These are phyloP conservation scores for Iguana delicatissima DNA, from an alignment of 2,797 vertebrate species.

Conservation along the genomic window DNA sequence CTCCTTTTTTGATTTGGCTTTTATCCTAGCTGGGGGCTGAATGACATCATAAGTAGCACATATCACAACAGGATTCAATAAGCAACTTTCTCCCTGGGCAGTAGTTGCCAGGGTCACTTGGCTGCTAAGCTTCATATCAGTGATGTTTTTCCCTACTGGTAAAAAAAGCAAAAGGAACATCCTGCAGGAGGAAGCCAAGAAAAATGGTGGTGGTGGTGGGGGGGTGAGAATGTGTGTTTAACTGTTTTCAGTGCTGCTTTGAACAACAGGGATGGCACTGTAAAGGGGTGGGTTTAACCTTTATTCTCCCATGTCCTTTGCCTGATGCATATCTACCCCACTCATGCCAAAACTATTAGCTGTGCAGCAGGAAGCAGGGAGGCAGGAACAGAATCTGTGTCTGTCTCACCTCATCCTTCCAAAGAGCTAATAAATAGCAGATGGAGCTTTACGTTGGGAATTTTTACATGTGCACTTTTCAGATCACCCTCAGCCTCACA, in stretches of 20 bases:
- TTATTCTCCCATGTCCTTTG: constrained; percentile 2
- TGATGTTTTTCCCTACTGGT: constrained; percentile 56
- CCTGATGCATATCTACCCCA: background rate
- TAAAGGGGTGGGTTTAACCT: background rate
- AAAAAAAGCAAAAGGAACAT: constrained; percentile 61
- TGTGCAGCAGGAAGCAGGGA: background rate
- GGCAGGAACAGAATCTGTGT: background rate
- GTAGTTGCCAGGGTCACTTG: constrained; percentile 65
- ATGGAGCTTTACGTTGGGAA: background rate
- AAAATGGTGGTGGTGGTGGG: background rate
- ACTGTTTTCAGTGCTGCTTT: background rate
- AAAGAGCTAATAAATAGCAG: background rate
- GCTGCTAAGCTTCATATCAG: constrained; percentile 58
- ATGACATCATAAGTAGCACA: constrained; percentile 41
- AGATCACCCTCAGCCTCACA: background rate
- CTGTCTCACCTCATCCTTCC: too few relatives aligned
- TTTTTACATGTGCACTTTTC: background rate
- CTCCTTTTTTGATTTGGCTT: background rate
- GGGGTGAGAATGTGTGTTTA: background rate
- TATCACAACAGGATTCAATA: background rate
- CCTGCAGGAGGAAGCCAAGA: background rate
- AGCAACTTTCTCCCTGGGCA: constrained; percentile 56
- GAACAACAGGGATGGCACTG: background rate
- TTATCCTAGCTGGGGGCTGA: background rate
- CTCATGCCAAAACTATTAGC: background rate